Evolutionary conservation across 2,888 invertebrate genomes (phyloP), one percentile per base, ranked within the genome.

Genomic region (Seladonia tumulorum): DNA sequence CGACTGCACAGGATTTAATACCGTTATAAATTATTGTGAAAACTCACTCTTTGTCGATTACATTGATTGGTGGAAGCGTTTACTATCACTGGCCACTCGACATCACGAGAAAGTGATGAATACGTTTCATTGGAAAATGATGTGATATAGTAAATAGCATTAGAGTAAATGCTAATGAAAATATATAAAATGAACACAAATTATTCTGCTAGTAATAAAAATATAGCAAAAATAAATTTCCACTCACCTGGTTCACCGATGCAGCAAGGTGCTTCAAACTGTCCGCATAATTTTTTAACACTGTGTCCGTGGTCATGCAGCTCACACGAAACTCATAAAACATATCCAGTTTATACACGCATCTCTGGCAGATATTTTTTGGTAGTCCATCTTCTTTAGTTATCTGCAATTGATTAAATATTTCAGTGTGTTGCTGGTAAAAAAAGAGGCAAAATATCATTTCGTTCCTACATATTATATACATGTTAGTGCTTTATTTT

Each of bases 341-440:
- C 94, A 97, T 96, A 85, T 97, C 97, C 92, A 97, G 95, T 74
- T 96, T 96, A 74, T 96, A 96, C 89, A 97, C 95, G 94, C 97
- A 97, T 79, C 96, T 95, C 95, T 97, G 97, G 94, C 97, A 97
- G 93, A 97, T 97, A 95, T 97, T 97, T 95, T 97, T 97, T 79
- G 97, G 97, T 90, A 97, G 95, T 92, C 96, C 96, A 95, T 97
- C 97, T 94, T 97, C 97, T 95, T 97, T 97, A 92, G 97, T 96
- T 94, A 97, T 96, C 97, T 97, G 96, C 5, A 93, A 93, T 81
- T 86, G 77, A 47, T 47, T 74, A 47, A 18, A 70, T 39, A 5
- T 35, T 39, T 68, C 1, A 60, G 53, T 16, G 0, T 16, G 16
- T 14, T 8, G 29, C 63, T 53, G 25, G 8, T 1, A 25, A 22